Evolutionary conservation across 2,888 invertebrate genomes (phyloP), one percentile per base, ranked within the genome.

Genomic region (Branchellion lobata): DNA sequence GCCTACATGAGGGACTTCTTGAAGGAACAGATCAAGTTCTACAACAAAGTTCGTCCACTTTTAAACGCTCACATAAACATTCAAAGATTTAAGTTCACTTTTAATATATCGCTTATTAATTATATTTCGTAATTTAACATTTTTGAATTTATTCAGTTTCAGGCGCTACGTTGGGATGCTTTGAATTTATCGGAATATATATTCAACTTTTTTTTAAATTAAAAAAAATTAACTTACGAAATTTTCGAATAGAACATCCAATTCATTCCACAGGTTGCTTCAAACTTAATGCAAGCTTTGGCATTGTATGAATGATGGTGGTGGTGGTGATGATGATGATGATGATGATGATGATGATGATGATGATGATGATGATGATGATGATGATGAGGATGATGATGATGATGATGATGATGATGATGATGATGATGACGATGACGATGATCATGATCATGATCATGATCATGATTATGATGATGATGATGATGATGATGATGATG

Each of bases 11-110:
- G 93, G 86, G 91, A 90, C 81, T 96, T 94, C 87, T 90, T 98
- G 80, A 90, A 90, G 82, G 93, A 94, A 85, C 97, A 98, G 89
- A 94, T 97, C 51, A 90, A 90, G 78, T 98, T 97, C 89, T 96
- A 97, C 89, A 92, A 93, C 87, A 92, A 92, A 85, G 89, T 90
- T 40, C 21, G 78, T 40, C 3, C n/a, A n/a, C n/a, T n/a, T n/a
- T n/a, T 36, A 69, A 29, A 78, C 27, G 0, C 40, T 68, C 36
- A 69, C 69, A 69, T 68, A 5, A 36, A 69, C 27, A 3, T 69
- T 51, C 36, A 33, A 24, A 69, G 29, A 34, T n/a, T 24, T 68
- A 78, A 65, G 53, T 36, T 27, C 78, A 69, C 36, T 68, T 53
- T 29, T 36, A 34, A 33, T 18, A 24, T 27, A 40, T 14, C 47